phyloP scores from a whole-genome alignment of 2,888 invertebrate species.

The Sarcophaga subvicina region DNA sequence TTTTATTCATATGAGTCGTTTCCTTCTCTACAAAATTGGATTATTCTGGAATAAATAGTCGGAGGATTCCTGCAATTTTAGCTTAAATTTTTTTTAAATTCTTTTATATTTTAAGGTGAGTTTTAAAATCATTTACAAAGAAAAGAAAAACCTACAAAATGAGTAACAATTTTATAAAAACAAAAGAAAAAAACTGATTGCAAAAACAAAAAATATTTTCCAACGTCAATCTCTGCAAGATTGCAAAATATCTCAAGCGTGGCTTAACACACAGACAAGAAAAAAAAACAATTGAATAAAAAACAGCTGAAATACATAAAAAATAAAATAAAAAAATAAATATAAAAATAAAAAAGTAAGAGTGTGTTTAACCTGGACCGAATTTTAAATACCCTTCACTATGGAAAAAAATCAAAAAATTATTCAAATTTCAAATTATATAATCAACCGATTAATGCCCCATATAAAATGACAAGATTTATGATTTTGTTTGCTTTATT shows the following conservation, averaged over 20 bases:
- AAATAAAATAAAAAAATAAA: not conserved
- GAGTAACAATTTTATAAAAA: constrained; percentile 23
- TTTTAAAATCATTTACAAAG: constrained; percentile 26
- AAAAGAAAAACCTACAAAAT: constrained; percentile 49
- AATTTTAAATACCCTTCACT: constrained; percentile 24
- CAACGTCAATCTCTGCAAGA: constrained; percentile 47
- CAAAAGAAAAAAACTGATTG: constrained; percentile 20
- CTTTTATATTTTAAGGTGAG: constrained; percentile 50
- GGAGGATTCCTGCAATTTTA: constrained; percentile 1
- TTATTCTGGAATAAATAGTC: constrained; percentile 20
- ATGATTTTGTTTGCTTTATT: no score
- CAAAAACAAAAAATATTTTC: constrained; percentile 41
- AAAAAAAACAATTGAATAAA: not conserved
- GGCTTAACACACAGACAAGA: constrained; percentile 26
- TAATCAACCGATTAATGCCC: no score
- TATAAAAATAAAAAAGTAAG: constrained; percentile 8
- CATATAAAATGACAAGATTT: no score
- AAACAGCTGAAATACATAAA: constrained; percentile 15
- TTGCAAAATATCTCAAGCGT: constrained; percentile 69
- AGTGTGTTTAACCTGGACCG: constrained; percentile 4
- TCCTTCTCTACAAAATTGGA: constrained; percentile 26
- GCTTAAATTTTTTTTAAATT: not conserved
- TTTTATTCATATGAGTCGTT: constrained; percentile 20
- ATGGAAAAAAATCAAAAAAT: not conserved
- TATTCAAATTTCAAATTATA: not conserved